Evolutionary conservation across 1,140 invertebrate genomes (phyloP), one percentile per base, ranked within the genome.

Genomic region (Hyposmocoma kahamanoa): DNA sequence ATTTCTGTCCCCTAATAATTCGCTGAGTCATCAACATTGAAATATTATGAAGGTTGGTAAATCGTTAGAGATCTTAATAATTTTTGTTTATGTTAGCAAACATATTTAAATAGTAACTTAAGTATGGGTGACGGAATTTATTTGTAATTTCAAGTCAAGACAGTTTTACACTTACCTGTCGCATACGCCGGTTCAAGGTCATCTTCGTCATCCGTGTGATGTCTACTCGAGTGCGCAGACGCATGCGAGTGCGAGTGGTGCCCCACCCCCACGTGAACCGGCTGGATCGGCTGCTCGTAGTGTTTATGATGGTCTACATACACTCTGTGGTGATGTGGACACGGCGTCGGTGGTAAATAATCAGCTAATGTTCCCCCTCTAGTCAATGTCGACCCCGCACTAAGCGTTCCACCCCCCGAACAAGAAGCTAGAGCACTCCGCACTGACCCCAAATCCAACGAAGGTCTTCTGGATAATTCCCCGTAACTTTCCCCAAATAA

Each of bases 101-200:
- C n/a, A n/a, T n/a, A n/a, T n/a, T n/a, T n/a, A n/a, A n/a, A n/a
- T n/a, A n/a, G n/a, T n/a, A n/a, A n/a, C n/a, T n/a, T n/a, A n/a
- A n/a, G n/a, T n/a, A n/a, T n/a, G n/a, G n/a, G n/a, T n/a, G n/a
- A n/a, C n/a, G n/a, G n/a, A n/a, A n/a, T n/a, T n/a, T n/a, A n/a
- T n/a, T n/a, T n/a, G n/a, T n/a, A n/a, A n/a, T n/a, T n/a, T n/a
- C n/a, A n/a, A n/a, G n/a, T n/a, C n/a, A n/a, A n/a, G n/a, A n/a
- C n/a, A n/a, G n/a, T n/a, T n/a, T n/a, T n/a, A 26, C 24, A 34
- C 38, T 21, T 13, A 87, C 85, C 85, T 86, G 85, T 87, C 47
- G 85, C 85, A 45, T 87, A 87, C 10, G 83, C 77, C 21, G 86
- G 86, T 57, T 87, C 86, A 17, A 85, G 61, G 58, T 87, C 86